Evolutionary conservation across 2,113 vertebrate genomes (phyloP).

Genomic region (Addax nasomaculatus): DNA sequence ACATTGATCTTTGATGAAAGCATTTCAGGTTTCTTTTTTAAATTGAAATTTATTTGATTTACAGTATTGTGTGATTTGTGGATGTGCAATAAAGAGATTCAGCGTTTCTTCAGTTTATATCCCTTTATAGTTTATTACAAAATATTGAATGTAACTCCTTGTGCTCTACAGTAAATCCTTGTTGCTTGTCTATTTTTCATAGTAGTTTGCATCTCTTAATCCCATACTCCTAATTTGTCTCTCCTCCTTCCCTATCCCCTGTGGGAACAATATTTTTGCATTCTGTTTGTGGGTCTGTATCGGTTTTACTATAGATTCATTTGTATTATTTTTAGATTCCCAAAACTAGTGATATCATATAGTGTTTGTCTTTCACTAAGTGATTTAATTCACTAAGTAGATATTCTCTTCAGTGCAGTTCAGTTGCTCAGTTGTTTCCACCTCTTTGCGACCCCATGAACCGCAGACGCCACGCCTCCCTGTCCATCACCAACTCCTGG

Average conservation of each 20-base stretch:
- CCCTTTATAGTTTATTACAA: background rate
- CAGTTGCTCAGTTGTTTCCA: too few species aligned
- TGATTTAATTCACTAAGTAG: background rate
- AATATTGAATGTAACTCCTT: background rate
- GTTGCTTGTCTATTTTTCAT: background rate
- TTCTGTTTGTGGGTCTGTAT: background rate
- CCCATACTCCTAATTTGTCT: background rate
- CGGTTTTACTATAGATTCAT: background rate
- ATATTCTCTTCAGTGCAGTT: too few species aligned
- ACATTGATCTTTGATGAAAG: background rate
- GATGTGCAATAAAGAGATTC: background rate
- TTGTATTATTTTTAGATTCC: background rate
- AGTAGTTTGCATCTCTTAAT: background rate
- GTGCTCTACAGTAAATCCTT: background rate
- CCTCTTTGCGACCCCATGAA: too few species aligned
- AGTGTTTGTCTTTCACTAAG: background rate
- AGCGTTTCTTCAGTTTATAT: background rate
- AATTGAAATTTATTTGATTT: background rate
- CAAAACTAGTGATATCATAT: background rate
- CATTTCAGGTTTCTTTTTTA: background rate
- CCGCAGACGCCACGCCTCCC: accelerated
- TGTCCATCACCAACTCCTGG: too few species aligned
- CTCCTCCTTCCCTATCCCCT: background rate
- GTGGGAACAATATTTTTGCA: background rate
- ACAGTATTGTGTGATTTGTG: background rate